These are phyloP conservation scores for Tricholaema leucomelas DNA, from an alignment of 2,113 vertebrate species.

Conservation along the genomic window DNA sequence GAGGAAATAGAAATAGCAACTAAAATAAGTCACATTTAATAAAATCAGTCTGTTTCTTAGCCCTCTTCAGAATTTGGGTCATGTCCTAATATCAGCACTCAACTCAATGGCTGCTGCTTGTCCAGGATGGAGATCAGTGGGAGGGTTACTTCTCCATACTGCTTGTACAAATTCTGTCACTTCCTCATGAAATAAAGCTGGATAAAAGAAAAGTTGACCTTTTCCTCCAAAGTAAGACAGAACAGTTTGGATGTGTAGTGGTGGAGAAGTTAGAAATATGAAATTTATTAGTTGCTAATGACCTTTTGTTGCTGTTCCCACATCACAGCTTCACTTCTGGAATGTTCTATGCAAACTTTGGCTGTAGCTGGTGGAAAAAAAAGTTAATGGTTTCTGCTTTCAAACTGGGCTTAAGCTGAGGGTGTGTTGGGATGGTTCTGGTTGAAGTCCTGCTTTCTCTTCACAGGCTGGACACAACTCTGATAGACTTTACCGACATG, in stretches of 20 bases:
- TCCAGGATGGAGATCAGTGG: accelerated
- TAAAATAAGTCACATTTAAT: not conserved
- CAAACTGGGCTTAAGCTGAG: not conserved
- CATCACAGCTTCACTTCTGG: not conserved
- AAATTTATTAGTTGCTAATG: not conserved
- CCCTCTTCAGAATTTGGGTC: not conserved
- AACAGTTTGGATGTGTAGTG: no score
- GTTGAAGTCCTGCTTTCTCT: not conserved
- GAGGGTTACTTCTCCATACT: not conserved
- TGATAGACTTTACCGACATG: constrained; percentile 99
- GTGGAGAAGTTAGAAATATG: not conserved
- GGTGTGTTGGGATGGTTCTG: accelerated
- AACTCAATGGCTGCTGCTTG: not conserved
- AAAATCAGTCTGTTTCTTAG: not conserved
- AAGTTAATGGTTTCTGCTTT: not conserved
- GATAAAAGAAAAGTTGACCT: no score
- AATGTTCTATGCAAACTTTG: not conserved
- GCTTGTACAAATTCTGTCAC: not conserved
- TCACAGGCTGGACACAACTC: constrained; percentile 94
- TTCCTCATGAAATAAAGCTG: not conserved
- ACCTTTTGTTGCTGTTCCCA: not conserved
- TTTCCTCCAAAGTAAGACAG: no score
- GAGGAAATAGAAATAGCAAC: not conserved
- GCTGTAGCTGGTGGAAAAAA: no score
- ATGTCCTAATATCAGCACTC: not conserved